Evolutionary conservation across 1,140 invertebrate species (phyloP).

Genomic region (Drosophila triauraria): DNA sequence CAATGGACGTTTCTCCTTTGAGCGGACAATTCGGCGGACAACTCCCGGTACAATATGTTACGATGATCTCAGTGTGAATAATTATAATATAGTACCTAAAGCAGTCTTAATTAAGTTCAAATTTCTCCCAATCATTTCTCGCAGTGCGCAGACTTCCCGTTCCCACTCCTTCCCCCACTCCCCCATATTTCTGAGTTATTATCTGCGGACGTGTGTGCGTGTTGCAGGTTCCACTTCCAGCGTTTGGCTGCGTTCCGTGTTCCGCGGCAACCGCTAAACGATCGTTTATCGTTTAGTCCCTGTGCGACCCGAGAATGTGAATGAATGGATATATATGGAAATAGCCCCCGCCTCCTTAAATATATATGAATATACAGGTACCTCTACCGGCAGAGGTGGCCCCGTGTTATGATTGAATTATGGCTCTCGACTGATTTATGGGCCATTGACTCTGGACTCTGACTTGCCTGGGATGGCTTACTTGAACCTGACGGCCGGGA

Average conservation of each 20-base stretch:
- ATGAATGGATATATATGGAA: conserved; percentile 16
- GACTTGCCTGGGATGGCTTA: conserved; percentile 52
- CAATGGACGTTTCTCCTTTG: no score
- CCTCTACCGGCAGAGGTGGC: conserved; percentile 14
- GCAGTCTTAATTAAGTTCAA: neutral
- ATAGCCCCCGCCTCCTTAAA: neutral
- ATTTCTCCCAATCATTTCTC: neutral
- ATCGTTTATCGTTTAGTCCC: conserved; percentile 77
- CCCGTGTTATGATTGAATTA: conserved; percentile 63
- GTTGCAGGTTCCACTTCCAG: conserved; percentile 21
- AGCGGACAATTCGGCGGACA: no score
- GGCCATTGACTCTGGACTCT: conserved; percentile 42
- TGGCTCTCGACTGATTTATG: conserved; percentile 69
- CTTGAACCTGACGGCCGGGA: conserved; percentile 6
- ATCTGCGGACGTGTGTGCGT: conserved; percentile 58
- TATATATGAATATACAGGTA: neutral
- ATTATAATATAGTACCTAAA: no score
- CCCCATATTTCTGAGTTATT: conserved; percentile 44
- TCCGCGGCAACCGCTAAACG: conserved; percentile 58
- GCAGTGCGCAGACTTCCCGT: conserved; percentile 17
- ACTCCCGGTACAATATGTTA: no score
- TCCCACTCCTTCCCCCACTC: conserved; percentile 7
- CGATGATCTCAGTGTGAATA: no score
- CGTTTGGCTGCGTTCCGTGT: conserved; percentile 5
- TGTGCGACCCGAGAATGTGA: conserved; percentile 33